Percentiles rank a stretch among this genome's conserved stretches.
phyloP scores from a whole-genome alignment of 2,113 vertebrate genomes.

The Athene cunicularia region DNA sequence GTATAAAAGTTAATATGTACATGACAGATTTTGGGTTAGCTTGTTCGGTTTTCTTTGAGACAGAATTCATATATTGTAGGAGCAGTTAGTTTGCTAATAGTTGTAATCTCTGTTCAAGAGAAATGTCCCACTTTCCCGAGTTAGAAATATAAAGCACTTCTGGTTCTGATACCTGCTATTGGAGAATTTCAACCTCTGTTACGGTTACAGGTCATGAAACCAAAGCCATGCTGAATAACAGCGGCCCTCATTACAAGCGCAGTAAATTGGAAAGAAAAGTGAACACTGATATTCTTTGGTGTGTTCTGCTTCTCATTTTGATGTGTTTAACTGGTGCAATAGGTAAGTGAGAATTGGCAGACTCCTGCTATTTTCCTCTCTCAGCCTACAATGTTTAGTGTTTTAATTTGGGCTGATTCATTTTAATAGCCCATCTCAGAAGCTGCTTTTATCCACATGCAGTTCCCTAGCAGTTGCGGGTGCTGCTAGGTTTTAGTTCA shows the following conservation, averaged over 20 bases:
- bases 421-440: not conserved
- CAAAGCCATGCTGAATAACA: constrained; percentile 97
- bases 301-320: constrained; percentile 85
- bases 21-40: not conserved
- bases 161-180: not conserved
- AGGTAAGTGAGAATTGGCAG: constrained; percentile 74
- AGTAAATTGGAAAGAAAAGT: constrained; percentile 89
- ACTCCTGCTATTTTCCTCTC: not conserved
- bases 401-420: not conserved
- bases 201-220: constrained; percentile 90
- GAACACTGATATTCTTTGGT: constrained; percentile 90
- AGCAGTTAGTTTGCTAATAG: not conserved
- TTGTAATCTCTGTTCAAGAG: not conserved
- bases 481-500: not conserved
- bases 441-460: not conserved
- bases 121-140: not conserved
- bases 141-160: not conserved
- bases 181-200: not conserved
- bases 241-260: constrained; percentile 87
- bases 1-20: not conserved
- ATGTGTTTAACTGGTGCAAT: constrained; percentile 89
- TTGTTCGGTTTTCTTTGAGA: not conserved
- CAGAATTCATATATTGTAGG: not conserved
- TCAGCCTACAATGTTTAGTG: not conserved
- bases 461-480: not conserved